Base-by-base conservation (phyloP, 1,140 invertebrate species). In the Orchesella cincta region DNA sequence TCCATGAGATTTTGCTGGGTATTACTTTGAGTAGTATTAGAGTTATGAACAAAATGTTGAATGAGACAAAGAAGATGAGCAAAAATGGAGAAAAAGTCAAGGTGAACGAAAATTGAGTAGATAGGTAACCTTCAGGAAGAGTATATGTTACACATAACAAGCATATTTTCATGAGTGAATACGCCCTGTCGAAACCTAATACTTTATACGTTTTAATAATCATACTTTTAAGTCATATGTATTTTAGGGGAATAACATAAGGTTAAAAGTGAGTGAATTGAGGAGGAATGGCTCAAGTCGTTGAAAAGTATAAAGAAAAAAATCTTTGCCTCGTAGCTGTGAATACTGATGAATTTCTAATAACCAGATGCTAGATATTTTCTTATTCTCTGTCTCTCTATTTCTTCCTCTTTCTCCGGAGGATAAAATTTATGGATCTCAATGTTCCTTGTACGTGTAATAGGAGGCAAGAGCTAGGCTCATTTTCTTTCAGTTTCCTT, bases 341-440 rank as follows among this genome's bases (percentile, higher is more conserved):
- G 62, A 67, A 67, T 67, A 31, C 62, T 67, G 62, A 67, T 67
- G 62, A 67, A 33, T 33, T 12, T 12, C 31, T 67, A 33, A 29
- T 67, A 67, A 67, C 8, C 23, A 26, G 52, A 57, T 14, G 23
- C 5, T 12, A 46, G 39, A 46, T 8, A 62, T 62, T 62, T 62
- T 62, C 8, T 46, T 46, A 8, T 46, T 46, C 26, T 57, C 54
- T 23, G 3, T 57, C 54, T 57, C 54, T 57, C 54, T 57, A 16
- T 57, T 33, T 67, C 62, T 67, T 14, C 23, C 23, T 57, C 23
- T 57, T n/a, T 33, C 62, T 67, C 62, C 14, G 29, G 62, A 67
- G 62, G 33, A 67, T 67, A 67, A 29, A 67, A 67, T 67, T 67
- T 67, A 67, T 67, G 62, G 31, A 57, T n/a, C 23, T 26, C 14